Base-by-base conservation (phyloP, 2,113 vertebrate species). In the Toxotes jaculatrix region DNA sequence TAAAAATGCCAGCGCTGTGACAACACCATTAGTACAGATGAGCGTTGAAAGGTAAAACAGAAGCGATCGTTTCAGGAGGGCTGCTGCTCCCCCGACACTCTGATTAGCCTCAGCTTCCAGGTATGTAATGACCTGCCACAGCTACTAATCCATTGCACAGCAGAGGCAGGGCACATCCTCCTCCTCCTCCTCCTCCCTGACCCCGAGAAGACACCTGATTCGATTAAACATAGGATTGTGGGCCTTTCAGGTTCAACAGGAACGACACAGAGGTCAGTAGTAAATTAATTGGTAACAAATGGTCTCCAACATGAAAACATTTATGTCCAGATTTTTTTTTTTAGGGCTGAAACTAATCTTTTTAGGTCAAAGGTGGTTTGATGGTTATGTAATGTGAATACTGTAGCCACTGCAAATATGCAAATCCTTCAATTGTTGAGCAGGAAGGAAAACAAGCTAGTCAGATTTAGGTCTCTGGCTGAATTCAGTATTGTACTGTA, bases 61-160 rank as follows among this genome's bases (percentile, higher is more conserved):
- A 53, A 87, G 71, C 55, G 23, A 91, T 91, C 38, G 86, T 88
- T 85, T 42, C 59, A 75, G 73, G 65, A 40, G 34, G 55, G 89
- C 83, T 1, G 1, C n/a, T 88, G 92, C 89, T 86, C 19, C 40
- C 2, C 7, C 0, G 62, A 82, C 77, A 83, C 14, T 72, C 45
- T 87, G 6, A 77, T 61, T 79, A 27, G 86, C 82, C 31, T 31
- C 75, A 70, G 77, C 87, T 83, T 32, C 3, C 89, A 51, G 73
- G 81, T 91, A 79, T 57, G 90, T 65, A 83, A 92, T 91, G 87
- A 90, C 85, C 94, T 94, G 84, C 88, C 66, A 38, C 88, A 78
- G 61, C 61, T 0, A 8, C 88, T 93, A 88, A 96, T 96, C 91
- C 94, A 91, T 94, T 92, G 90, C 93, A 92, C 47, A 64, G 84